Base-by-base conservation (phyloP, 1,140 invertebrate species). In the Lepidurus apus region DNA sequence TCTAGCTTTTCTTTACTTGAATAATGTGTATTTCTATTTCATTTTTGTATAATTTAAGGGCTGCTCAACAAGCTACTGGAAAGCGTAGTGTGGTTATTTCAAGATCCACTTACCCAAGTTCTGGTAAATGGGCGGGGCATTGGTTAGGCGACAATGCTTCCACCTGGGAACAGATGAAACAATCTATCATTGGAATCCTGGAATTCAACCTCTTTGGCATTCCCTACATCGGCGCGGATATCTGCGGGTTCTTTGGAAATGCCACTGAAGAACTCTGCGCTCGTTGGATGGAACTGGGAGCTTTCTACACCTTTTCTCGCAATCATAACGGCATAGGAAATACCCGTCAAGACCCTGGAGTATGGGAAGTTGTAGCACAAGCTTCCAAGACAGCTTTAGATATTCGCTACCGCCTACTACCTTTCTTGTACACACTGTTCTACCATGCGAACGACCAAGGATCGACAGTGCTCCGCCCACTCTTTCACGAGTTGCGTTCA, bases 91-190 rank as follows among this genome's bases (percentile, higher is more conserved):
- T 89, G 45, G 83, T 89, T 1, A 85, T 89, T 42, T 85, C 85
- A 21, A 80, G 89, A 74, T 88, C 88, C 21, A 87, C 87, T 24
- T 89, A 85, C 82, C 81, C 87, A 44, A 85, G 88, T 73, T 84
- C 83, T 77, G 90, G 90, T 21, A 82, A 84, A 34, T 89, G 85
- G 82, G 86, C 84, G 42, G 87, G 87, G 42, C 89, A 90, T 83
- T 91, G 90, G 90, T 84, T 87, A 17, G 89, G 90, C 8, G 86
- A 87, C 80, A 86, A 81, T 74, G 77, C 73, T 21, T 79, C 81
- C 34, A 80, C 77, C 43, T 83, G 82, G 82, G 74, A 75, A 17
- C 77, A 83, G 78, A 53, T 83, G n/a, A 74, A 79, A 9, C 75
- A 79, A 74, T 83, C 82, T 26, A 80, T 83, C 44, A 81, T 81